Conservation (phyloP, 2,113 vertebrate genomes). For the Sebastes schlegelii region DNA sequence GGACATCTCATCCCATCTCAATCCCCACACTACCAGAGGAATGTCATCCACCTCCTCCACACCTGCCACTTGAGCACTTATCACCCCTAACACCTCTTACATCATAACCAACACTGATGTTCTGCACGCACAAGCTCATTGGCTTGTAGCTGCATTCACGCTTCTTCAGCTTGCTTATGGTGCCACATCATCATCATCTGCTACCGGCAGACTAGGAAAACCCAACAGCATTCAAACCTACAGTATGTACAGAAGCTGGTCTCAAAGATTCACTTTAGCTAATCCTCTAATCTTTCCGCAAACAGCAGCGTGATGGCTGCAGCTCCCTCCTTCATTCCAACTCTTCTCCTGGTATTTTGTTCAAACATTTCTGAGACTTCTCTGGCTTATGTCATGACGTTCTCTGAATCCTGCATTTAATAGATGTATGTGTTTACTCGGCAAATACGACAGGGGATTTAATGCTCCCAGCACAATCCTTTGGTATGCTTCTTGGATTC, state of each 20-base stretch:
- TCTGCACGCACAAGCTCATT: not conserved
- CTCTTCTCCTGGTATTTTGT: conserved; percentile 4
- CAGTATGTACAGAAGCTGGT: not conserved
- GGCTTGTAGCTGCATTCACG: too few species aligned
- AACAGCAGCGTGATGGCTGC: conserved; percentile 5
- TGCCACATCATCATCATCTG: conserved; percentile 16
- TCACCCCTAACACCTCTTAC: not conserved
- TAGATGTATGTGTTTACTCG: not conserved
- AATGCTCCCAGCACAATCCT: not conserved
- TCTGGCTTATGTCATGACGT: not conserved
- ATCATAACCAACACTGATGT: not conserved
- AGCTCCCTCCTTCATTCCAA: not conserved
- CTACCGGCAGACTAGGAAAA: conserved; percentile 10
- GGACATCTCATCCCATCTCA: not conserved
- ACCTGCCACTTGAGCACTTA: conserved; percentile 1
- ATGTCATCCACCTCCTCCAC: not conserved
- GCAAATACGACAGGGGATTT: not conserved
- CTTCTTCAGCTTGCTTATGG: not conserved
- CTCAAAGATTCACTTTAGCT: not conserved
- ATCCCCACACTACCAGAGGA: not conserved
- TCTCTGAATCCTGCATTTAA: not conserved
- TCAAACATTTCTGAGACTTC: not conserved
- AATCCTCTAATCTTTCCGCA: conserved; percentile 2
- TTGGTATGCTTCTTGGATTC: not conserved
- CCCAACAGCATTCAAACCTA: not conserved